Base-by-base conservation (phyloP, 2,113 vertebrate genomes). In the Scomber japonicus region DNA sequence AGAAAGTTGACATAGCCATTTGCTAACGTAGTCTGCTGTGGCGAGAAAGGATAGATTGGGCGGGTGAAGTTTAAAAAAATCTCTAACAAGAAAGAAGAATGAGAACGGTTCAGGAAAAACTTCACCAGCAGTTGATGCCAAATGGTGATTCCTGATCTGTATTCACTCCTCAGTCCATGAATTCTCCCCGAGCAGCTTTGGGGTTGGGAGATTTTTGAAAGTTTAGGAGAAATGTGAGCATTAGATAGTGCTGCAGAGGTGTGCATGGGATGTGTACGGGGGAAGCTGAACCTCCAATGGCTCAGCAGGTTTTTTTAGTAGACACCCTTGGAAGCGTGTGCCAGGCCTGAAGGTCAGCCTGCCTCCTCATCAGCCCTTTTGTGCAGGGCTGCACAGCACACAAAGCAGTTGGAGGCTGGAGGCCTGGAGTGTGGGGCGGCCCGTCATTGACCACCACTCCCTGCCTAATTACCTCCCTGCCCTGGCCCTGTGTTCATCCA, bases 381-480 rank as follows among this genome's bases (percentile, higher is more conserved):
- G 87, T 90, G 81, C 51, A 31, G 80, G 80, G 82, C 84, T 69
- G 51, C 81, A 56, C 73, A 60, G 74, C 31, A 70, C 82, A 85
- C 62, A 78, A 83, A 90, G 84, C 92, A 91, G 91, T 90, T 91
- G 90, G 87, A 81, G 85, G 90, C 82, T 73, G 68, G 83, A 82
- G 76, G 85, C 84, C 70, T 10, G 69, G 69, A 64, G 85, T 81
- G 83, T 45, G 65, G 88, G 89, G 88, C 74, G 78, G 87, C 88
- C 92, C 86, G 87, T 94, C 93, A 94, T 87, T 93, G 94, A 94
- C 93, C 93, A 91, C 91, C 82, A 86, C 86, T 93, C 90, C 83
- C 88, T 89, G 82, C 90, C 89, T 94, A 94, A 94, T 95, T 94
- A 95, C 92, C 93, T 93, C 89, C 71, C 86, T 87, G 88, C 88